Conservation (phyloP, 2,113 vertebrate species). For the Xiphophorus maculatus region DNA sequence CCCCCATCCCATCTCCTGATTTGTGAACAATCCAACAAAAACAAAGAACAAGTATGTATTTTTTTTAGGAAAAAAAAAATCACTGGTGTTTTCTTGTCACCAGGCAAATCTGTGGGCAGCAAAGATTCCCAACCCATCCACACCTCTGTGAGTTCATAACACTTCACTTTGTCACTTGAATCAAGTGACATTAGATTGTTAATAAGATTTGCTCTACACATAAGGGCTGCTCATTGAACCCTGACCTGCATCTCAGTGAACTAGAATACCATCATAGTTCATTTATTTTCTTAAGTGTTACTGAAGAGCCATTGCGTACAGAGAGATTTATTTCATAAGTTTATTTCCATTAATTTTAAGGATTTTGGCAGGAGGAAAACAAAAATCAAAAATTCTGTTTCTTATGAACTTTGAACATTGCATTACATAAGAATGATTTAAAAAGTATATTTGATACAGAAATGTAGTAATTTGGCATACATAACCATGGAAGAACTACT, state of each 20-base stretch:
- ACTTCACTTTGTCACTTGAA: constrained; percentile 13
- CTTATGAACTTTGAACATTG: too few species aligned
- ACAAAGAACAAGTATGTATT: too few species aligned
- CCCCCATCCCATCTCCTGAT: constrained; percentile 37
- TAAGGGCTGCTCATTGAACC: constrained; percentile 1
- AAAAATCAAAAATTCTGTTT: too few species aligned
- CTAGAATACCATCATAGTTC: not conserved
- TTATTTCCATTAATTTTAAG: not conserved
- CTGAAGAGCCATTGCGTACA: not conserved
- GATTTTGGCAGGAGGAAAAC: too few species aligned
- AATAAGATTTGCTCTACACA: constrained; percentile 36
- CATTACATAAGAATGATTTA: too few species aligned
- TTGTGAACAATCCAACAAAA: constrained; percentile 32
- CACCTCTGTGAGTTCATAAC: not conserved
- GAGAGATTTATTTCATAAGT: not conserved
- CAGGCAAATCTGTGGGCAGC: constrained; percentile 10
- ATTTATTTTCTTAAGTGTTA: not conserved
- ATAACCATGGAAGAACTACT: not conserved
- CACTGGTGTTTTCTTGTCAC: not conserved
- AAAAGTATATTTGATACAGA: not conserved
- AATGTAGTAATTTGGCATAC: not conserved
- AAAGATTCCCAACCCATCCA: not conserved
- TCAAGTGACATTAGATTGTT: not conserved
- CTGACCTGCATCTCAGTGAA: not conserved
- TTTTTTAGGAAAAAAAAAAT: not conserved